A percentile compares a stretch with the other conserved stretches of the same genome.
These are phyloP conservation scores for Agonopterix arenella DNA, from an alignment of 2,888 invertebrate genomes.

Conservation along the genomic window DNA sequence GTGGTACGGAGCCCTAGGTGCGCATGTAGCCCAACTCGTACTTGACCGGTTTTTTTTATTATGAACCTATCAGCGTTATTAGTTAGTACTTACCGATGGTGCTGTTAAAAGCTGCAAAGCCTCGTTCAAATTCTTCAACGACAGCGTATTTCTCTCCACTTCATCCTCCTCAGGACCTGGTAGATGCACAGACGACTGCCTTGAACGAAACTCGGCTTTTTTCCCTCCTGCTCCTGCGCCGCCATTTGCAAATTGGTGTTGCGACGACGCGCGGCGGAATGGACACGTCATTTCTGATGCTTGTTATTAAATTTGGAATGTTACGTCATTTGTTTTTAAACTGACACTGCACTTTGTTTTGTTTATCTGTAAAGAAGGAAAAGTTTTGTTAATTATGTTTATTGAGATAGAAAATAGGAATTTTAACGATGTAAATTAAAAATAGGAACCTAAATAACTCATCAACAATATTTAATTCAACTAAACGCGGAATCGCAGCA, in stretches of 20 bases:
- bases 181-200: constrained; percentile 82
- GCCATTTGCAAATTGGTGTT: constrained; percentile 72
- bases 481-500: no score
- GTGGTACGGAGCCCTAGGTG: no score
- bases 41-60: no score
- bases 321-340: constrained; percentile 12
- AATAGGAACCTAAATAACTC: no score
- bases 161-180: constrained; percentile 79
- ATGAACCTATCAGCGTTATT: constrained; percentile 14
- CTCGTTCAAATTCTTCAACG: constrained; percentile 87
- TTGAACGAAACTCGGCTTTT: constrained; percentile 66
- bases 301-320: constrained; percentile 7
- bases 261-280: constrained; percentile 74
- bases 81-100: constrained; percentile 82
- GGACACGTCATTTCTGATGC: constrained; percentile 68
- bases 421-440: no score
- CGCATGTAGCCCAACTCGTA: no score
- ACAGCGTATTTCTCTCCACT: constrained; percentile 80
- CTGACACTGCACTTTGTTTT: neutral
- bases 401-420: no score
- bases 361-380: neutral
- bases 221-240: constrained; percentile 45
- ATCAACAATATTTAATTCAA: no score
- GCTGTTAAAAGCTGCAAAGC: constrained; percentile 88
- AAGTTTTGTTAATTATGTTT: neutral